Base-by-base conservation (phyloP, 2,888 invertebrate species). In the Troilus luridus region DNA sequence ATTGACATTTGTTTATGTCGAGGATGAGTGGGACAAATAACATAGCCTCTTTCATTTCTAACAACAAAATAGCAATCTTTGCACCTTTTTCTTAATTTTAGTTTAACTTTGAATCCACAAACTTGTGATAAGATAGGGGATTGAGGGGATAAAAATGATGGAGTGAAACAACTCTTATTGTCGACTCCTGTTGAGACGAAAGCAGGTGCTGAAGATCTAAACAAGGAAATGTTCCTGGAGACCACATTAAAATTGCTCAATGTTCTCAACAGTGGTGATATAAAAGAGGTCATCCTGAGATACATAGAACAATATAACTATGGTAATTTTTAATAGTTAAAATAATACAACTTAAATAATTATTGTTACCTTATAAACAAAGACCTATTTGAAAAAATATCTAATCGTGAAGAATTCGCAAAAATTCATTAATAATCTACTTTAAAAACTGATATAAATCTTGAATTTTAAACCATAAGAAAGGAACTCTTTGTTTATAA, bases 1-100 rank as follows among this genome's bases (percentile, higher is more conserved):
- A 96, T 96, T 24, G 96, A 94, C 96, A 96, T 96, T 94, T 98
- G 98, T 93, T 98, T 98, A 93, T 98, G 98, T 67, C 98, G 88
- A 54, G 96, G 96, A 93, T 96, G 96, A 59, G 96, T 96, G 91
- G 96, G 96, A 93, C 98, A 98, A 92, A 97, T 95, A 81, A 97
- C 96, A 94, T 96, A 97, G 93, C 96, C 93, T 91, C 97, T 95
- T 93, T 96, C 95, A 93, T 97, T 95, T 91, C 96, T 94, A 85
- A 95, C 94, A 19, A 97, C 96, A 93, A 97, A 95, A 93, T 96
- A 97, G 93, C 98, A 98, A 93, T 97, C 96, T 94, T 96, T 96
- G 93, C 98, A 98, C 77, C 98, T 96, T 91, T 96, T 95, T 91
- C 95, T 95, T 60, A 97, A 94, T 24, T 94, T 94, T 10, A 96